Base-by-base conservation (phyloP, 2,888 invertebrate species). In the Tetropium fuscum region DNA sequence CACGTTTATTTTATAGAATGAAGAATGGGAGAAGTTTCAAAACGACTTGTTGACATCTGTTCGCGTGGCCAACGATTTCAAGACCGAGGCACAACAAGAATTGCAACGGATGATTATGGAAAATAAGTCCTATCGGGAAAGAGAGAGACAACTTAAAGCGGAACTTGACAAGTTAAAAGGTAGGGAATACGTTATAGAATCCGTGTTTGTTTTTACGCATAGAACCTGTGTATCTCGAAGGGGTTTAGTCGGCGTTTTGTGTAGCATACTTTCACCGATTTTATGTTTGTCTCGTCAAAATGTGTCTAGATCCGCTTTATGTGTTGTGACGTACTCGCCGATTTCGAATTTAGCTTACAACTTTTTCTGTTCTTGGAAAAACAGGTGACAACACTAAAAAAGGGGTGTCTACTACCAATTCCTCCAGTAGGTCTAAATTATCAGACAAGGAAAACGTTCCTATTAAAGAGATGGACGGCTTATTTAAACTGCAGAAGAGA, bases 21-120 rank as follows among this genome's bases (percentile, higher is more conserved):
- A 92, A 18, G 97, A 97, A 81, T 97, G 97, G 97, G 90, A 93
- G 75, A 94, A 95, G 81, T 97, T 97, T 84, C 95, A 97, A 83
- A 90, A 91, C 65, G 97, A 97, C 81, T 86, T 97, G 1, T 83
- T 96, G 40, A 94, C 93, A 84, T 95, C 97, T 0, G 97, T 97
- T 0, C 88, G 96, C 18, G 96, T 97, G 8, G 97, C 97, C 30
- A 96, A 97, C 81, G 95, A 97, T 82, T 95, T 97, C 83, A 95
- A 96, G 83, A 94, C 93, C n/a, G 97, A 97, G 80, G 94, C 95
- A 0, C 92, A 93, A 77, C 87, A 91, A 63, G 94, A 95, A 76
- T 82, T 92, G 58, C 93, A 94, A 76, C 85, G 89, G 41, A 85
- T 95, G 41, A 89, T 92, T 59, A 85, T 91, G 73, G 95, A 96